Percentiles rank a stretch among this genome's conserved stretches.
phyloP scores from a whole-genome alignment of 2,888 invertebrate species.

The Amblyjoppa proteus region DNA sequence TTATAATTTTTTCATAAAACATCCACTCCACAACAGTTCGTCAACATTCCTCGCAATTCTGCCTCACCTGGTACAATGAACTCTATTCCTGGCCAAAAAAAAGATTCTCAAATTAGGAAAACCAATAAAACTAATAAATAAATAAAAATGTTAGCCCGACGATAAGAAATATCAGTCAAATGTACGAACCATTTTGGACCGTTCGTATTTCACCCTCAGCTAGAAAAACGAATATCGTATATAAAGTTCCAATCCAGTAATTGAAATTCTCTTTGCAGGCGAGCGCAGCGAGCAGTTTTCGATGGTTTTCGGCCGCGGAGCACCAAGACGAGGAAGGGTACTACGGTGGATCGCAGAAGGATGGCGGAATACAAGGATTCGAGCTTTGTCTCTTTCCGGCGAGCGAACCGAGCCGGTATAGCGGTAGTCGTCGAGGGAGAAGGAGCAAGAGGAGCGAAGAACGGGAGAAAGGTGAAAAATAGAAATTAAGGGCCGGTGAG shows the following conservation, averaged over 20 bases:
- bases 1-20: slow-evolving; percentile 43
- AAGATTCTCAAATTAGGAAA: too few relatives aligned
- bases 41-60: not conserved
- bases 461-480: slow-evolving; percentile 80
- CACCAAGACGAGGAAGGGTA: too few relatives aligned
- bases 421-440: slow-evolving; percentile 27
- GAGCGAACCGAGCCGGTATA: slow-evolving; percentile 2
- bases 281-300: not conserved
- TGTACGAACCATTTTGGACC: too few relatives aligned
- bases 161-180: too few relatives aligned
- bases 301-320: not conserved
- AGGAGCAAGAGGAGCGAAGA: slow-evolving; percentile 54
- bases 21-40: not conserved
- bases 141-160: too few relatives aligned
- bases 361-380: slow-evolving; percentile 29
- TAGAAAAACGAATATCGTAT: not conserved
- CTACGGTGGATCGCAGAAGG: not conserved
- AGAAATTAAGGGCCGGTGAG: slow-evolving; percentile 84
- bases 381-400: not conserved
- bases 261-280: not conserved
- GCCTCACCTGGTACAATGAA: not conserved
- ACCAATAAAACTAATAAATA: too few relatives aligned
- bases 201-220: too few relatives aligned
- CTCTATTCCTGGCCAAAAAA: too few relatives aligned
- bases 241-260: not conserved